phyloP scores from a whole-genome alignment of 2,113 vertebrate species.

The Alaudala cheleensis region DNA sequence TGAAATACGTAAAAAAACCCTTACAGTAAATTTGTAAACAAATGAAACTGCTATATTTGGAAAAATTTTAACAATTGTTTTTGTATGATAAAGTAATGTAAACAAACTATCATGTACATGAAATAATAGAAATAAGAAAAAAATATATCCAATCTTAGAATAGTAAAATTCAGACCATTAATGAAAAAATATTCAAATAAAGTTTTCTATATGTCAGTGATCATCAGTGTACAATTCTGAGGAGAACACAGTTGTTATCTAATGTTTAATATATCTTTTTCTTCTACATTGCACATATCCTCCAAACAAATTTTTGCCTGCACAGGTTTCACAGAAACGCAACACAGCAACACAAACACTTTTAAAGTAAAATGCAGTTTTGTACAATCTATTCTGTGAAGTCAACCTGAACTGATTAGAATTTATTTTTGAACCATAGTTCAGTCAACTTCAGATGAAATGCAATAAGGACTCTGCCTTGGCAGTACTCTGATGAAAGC shows the following conservation, averaged over 20 bases:
- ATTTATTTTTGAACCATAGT: background rate
- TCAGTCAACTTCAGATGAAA: background rate
- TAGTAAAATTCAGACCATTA: background rate
- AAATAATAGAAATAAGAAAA: background rate
- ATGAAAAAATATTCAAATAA: background rate
- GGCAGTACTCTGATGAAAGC: background rate
- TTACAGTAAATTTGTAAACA: background rate
- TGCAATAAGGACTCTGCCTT: background rate
- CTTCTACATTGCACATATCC: background rate
- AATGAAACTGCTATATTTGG: background rate
- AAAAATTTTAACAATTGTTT: background rate
- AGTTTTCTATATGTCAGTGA: background rate
- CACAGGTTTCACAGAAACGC: background rate
- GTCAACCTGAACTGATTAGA: background rate
- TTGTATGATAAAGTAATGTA: background rate
- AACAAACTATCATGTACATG: background rate
- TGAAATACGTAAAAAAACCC: background rate
- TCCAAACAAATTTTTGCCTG: background rate
- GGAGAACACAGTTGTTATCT: background rate
- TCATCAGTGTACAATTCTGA: background rate
- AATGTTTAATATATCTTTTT: background rate
- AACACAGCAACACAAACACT: background rate
- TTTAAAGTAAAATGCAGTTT: background rate
- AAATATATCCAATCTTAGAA: background rate
- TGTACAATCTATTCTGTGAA: background rate